These are phyloP conservation scores for Drosophila meridionalis DNA, from an alignment of 2,888 invertebrate species.

Conservation along the genomic window DNA sequence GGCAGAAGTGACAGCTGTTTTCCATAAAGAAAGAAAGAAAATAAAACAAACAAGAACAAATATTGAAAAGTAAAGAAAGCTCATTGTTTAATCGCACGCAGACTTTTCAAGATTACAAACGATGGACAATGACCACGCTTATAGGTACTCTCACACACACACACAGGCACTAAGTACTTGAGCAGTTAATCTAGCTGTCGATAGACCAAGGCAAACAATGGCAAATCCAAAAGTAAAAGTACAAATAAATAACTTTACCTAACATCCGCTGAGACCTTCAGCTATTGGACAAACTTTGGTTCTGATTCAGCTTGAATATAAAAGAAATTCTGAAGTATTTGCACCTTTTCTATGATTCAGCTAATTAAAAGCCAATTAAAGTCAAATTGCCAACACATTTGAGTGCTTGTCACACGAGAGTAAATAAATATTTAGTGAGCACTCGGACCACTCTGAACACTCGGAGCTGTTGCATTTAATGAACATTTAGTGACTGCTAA, in stretches of 20 bases:
- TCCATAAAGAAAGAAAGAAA: background rate
- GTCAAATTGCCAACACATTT: conserved; percentile 14
- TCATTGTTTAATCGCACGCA: conserved; percentile 58
- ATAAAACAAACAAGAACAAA: background rate
- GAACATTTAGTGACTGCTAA: conserved; percentile 29
- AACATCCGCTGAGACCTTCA: background rate
- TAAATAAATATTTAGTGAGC: conserved; percentile 6
- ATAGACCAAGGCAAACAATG: conserved; percentile 31
- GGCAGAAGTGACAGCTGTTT: conserved; percentile 11
- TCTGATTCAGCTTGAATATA: background rate
- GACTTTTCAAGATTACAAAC: conserved; percentile 62
- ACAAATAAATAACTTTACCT: background rate
- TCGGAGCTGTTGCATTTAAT: conserved; percentile 10
- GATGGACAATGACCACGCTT: conserved; percentile 14
- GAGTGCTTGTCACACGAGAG: conserved; percentile 2
- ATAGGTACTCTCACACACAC: background rate
- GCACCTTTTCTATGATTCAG: background rate
- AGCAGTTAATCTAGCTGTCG: conserved; percentile 39
- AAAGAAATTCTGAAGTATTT: background rate
- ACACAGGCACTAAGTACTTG: conserved; percentile 22
- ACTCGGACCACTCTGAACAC: background rate
- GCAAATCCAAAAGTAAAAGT: conserved; percentile 26
- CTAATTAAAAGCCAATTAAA: conserved; percentile 22
- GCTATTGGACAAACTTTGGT: background rate
- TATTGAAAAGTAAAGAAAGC: conserved; percentile 4